phyloP scores from a whole-genome alignment of 2,797 vertebrate genomes.

The Acanthurus leucopareius region DNA sequence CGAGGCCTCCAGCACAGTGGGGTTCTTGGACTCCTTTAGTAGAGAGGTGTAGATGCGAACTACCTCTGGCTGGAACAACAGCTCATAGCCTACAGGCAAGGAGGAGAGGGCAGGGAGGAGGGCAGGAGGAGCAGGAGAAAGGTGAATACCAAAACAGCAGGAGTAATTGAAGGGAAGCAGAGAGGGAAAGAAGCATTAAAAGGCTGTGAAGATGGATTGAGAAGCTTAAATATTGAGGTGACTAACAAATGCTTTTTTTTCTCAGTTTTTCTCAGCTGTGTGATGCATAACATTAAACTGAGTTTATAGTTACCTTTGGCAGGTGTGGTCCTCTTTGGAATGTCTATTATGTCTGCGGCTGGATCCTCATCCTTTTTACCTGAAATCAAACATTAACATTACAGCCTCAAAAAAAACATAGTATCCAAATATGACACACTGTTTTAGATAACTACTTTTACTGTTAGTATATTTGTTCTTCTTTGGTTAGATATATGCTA shows the following conservation, averaged over 20 bases:
- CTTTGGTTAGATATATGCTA: conserved; percentile 25
- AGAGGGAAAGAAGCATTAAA: background rate
- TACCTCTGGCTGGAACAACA: conserved; percentile 95
- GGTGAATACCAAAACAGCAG: background rate
- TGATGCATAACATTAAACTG: background rate
- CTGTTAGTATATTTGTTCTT: conserved; percentile 31
- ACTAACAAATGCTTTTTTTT: background rate
- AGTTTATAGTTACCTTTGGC: conserved; percentile 89
- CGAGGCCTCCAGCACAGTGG: conserved; percentile 93
- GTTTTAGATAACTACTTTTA: conserved; percentile 7
- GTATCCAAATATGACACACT: background rate
- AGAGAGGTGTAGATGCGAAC: conserved; percentile 95
- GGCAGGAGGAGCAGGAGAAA: too few relatives aligned
- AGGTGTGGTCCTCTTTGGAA: conserved; percentile 93
- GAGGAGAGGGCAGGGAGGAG: background rate
- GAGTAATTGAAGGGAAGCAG: background rate
- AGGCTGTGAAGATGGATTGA: too few relatives aligned
- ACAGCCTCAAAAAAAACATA: conserved; percentile 26
- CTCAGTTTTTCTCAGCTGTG: background rate
- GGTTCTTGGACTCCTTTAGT: conserved; percentile 92
- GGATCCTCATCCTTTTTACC: conserved; percentile 92
- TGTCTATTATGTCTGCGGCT: conserved; percentile 89
- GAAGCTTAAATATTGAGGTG: background rate
- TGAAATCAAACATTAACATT: conserved; percentile 70
- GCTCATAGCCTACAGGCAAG: conserved; percentile 89